These are phyloP conservation scores for Balaenoptera acutorostrata DNA, from an alignment of 2,113 vertebrate species.

Conservation along the genomic window DNA sequence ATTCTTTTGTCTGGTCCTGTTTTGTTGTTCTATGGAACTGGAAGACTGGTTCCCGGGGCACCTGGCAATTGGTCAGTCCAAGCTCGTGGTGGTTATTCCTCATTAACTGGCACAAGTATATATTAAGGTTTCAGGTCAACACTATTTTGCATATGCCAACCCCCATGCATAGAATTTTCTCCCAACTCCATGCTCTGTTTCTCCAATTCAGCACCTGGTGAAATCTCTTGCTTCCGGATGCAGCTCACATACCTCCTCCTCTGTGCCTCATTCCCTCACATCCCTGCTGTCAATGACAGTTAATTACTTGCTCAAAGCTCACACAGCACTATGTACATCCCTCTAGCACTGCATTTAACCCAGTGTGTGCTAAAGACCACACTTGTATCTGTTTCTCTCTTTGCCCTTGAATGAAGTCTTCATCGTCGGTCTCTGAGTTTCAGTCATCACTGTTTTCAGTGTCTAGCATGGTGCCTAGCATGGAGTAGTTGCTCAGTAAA, in stretches of 20 bases:
- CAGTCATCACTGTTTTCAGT: background rate
- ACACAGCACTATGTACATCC: rapidly evolving
- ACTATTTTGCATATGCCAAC: background rate
- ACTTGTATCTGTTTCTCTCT: background rate
- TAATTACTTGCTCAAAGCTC: background rate
- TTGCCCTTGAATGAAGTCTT: background rate
- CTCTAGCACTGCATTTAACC: background rate
- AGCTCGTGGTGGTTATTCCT: background rate
- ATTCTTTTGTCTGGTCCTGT: background rate
- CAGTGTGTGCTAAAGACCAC: background rate
- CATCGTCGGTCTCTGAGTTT: background rate
- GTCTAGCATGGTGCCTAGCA: background rate
- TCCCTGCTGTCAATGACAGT: background rate
- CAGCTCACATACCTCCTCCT: background rate
- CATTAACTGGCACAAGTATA: background rate
- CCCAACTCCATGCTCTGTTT: background rate
- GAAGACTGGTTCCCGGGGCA: background rate
- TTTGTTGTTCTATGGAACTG: background rate
- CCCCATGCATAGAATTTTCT: background rate
- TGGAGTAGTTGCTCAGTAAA: background rate
- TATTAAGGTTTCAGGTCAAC: background rate
- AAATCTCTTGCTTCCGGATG: background rate
- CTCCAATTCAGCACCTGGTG: background rate
- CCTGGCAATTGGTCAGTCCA: background rate
- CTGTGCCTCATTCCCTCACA: background rate